These are phyloP conservation scores for Scotopteryx bipunctaria DNA, from an alignment of 2,888 invertebrate genomes.

Conservation along the genomic window DNA sequence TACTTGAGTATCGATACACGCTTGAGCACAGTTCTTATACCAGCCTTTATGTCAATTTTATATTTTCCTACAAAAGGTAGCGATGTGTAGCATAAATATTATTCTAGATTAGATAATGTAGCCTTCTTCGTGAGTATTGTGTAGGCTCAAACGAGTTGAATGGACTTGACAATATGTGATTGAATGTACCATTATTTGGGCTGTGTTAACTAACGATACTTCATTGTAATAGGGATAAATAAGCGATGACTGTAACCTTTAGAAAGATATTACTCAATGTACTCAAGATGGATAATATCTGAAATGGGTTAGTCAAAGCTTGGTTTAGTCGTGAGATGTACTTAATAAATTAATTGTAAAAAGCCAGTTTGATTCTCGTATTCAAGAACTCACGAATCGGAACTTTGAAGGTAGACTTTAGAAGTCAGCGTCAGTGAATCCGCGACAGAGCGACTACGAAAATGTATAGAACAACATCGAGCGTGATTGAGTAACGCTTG, in stretches of 20 bases:
- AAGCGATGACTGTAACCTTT: neutral
- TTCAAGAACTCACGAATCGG: too few species aligned
- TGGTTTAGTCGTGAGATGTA: constrained; percentile 36
- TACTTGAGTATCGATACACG: too few species aligned
- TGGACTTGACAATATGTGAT: constrained; percentile 40
- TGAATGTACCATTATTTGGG: constrained; percentile 52
- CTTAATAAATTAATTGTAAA: constrained; percentile 24
- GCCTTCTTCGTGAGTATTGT: constrained; percentile 3
- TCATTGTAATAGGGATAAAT: constrained; percentile 20
- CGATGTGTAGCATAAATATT: neutral
- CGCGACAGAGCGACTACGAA: too few species aligned
- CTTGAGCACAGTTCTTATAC: too few species aligned
- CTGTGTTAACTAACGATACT: constrained; percentile 50
- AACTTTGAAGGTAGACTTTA: too few species aligned
- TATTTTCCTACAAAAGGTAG: constrained; percentile 20
- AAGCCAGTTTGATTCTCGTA: too few species aligned
- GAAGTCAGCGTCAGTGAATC: too few species aligned
- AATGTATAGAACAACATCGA: too few species aligned
- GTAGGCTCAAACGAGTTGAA: constrained; percentile 16
- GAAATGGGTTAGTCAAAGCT: too few species aligned
- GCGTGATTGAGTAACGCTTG: too few species aligned
- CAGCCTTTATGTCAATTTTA: constrained; percentile 2
- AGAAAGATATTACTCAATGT: neutral
- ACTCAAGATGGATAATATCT: too few species aligned
- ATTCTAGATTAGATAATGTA: neutral